phyloP scores from a whole-genome alignment of 2,113 vertebrate genomes.

The Muntiacus muntjak region DNA sequence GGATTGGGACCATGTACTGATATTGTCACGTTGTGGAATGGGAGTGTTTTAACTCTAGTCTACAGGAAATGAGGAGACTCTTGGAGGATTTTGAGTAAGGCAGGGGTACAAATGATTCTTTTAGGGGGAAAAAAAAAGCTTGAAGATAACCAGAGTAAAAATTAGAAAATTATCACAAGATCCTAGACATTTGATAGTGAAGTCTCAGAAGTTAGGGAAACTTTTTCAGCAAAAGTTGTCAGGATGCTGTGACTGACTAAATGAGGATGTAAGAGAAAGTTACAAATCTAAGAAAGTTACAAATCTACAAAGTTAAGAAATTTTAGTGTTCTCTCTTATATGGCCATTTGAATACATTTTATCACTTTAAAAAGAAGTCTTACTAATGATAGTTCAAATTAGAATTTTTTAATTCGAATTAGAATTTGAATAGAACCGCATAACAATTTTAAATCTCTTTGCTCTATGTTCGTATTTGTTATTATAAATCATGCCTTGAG shows the following conservation, averaged over 20 bases:
- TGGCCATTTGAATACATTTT: background rate
- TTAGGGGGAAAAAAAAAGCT: background rate
- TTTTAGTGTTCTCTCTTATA: background rate
- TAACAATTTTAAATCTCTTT: background rate
- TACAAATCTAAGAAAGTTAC: background rate
- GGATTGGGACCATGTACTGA: background rate
- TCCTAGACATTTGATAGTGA: background rate
- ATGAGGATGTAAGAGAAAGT: background rate
- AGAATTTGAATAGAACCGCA: background rate
- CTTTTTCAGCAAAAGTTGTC: background rate
- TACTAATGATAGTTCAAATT: background rate
- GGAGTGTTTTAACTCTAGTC: background rate
- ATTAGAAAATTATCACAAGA: background rate
- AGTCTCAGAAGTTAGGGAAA: background rate
- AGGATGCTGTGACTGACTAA: background rate
- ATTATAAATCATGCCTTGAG: background rate
- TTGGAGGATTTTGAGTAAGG: background rate
- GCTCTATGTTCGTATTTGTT: background rate
- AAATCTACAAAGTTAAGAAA: background rate
- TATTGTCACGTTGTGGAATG: background rate
- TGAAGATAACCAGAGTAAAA: background rate
- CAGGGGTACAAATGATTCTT: background rate
- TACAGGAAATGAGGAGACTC: background rate
- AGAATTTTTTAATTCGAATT: background rate
- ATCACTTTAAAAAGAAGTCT: constrained; percentile 2